Percentiles rank a stretch among this genome's conserved stretches.
Conservation (phyloP, 2,888 invertebrate genomes). For the Aphidoletes aphidimyza region DNA sequence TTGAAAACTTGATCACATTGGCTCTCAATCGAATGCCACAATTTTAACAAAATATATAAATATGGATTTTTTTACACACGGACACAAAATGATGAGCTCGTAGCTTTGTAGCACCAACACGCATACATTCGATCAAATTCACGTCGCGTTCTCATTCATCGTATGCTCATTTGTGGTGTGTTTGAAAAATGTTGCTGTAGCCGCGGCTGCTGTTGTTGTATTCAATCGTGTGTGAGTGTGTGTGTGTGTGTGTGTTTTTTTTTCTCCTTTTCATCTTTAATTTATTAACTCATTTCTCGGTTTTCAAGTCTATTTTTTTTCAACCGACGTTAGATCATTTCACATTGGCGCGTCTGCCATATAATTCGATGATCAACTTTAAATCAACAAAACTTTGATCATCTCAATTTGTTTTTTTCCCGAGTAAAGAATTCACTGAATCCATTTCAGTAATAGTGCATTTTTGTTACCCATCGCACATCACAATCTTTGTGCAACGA, state of each 20-base stretch:
- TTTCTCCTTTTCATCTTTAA: constrained; percentile 29
- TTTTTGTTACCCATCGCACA: no score
- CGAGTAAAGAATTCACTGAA: not conserved
- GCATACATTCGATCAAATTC: not conserved
- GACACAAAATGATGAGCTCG: not conserved
- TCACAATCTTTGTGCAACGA: no score
- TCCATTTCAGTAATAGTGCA: no score
- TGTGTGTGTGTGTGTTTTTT: not conserved
- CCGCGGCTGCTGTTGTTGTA: not conserved
- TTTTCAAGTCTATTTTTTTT: constrained; percentile 17
- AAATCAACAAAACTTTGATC: not conserved
- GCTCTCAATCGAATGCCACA: constrained; percentile 31
- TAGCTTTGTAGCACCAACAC: not conserved
- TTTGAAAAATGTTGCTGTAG: not conserved
- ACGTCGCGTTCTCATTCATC: not conserved
- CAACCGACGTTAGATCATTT: not conserved
- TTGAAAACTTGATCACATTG: constrained; percentile 38
- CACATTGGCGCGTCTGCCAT: not conserved
- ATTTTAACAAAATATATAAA: no score
- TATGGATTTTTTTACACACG: not conserved
- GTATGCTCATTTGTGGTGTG: not conserved
- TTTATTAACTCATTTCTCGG: constrained; percentile 37
- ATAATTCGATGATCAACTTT: not conserved
- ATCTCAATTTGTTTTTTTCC: not conserved
- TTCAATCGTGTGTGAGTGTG: not conserved